Percentiles rank a stretch among this genome's conserved stretches.
Evolutionary conservation across 2,888 invertebrate species (phyloP).

Genomic region (Agonopterix alstromeriana): DNA sequence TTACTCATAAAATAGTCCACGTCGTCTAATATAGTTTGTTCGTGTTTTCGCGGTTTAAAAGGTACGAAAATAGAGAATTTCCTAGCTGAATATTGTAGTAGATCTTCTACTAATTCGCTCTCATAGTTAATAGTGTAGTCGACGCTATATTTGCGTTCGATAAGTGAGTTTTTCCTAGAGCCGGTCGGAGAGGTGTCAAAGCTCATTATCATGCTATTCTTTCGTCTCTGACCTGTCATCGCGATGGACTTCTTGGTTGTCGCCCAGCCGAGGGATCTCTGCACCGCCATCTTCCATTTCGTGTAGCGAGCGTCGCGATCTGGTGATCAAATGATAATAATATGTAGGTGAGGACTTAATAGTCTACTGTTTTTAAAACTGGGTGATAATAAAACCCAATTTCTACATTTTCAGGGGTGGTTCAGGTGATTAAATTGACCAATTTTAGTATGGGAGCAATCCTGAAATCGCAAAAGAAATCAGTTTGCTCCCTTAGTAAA

Average conservation of each 20-base stretch:
- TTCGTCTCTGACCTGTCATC: conserved; percentile 85
- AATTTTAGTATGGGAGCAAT: no score
- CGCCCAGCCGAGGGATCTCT: conserved; percentile 94
- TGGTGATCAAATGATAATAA: conserved; percentile 34
- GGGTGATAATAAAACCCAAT: no score
- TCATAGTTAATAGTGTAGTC: conserved; percentile 18
- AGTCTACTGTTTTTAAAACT: no score
- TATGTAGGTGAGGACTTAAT: no score
- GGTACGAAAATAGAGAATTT: conserved; percentile 55
- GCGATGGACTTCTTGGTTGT: conserved; percentile 82
- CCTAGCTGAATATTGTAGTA: conserved; percentile 50
- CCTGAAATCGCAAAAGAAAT: no score
- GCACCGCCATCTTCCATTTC: conserved; percentile 97
- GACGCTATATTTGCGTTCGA: conserved; percentile 5
- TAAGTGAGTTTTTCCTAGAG: conserved; percentile 14
- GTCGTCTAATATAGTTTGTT: conserved; percentile 60
- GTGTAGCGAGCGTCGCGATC: conserved; percentile 90
- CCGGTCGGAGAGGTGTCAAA: conserved; percentile 22
- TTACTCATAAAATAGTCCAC: conserved; percentile 55
- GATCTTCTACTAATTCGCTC: conserved; percentile 36
- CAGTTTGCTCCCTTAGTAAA: no score
- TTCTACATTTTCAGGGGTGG: no score
- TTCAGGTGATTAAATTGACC: no score
- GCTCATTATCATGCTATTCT: conserved; percentile 41
- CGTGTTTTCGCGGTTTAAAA: conserved; percentile 28